Conservation (phyloP, 2,888 invertebrate species). For the Ectobius pallidus region DNA sequence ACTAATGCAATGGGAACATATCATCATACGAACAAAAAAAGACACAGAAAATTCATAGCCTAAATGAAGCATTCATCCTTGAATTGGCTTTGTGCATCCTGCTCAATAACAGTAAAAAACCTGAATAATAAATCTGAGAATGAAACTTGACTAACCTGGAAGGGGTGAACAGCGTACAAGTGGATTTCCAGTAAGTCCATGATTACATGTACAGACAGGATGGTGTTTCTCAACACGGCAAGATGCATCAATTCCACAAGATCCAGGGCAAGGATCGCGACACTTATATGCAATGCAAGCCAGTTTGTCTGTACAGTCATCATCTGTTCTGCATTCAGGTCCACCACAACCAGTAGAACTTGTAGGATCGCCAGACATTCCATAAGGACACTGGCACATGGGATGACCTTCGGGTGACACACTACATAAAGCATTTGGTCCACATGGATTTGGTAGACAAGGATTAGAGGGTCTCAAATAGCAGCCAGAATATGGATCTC, state of each 20-base stretch:
- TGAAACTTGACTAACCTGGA: conserved; percentile 52
- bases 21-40: too few species aligned
- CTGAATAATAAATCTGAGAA: too few species aligned
- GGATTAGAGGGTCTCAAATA: conserved; percentile 69
- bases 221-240: conserved; percentile 80
- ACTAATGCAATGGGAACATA: too few species aligned
- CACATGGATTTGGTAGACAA: conserved; percentile 82
- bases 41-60: too few species aligned
- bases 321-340: conserved; percentile 81
- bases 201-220: conserved; percentile 77
- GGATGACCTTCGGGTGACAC: conserved; percentile 68
- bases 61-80: too few species aligned
- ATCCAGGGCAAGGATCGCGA: conserved; percentile 80
- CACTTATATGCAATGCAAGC: conserved; percentile 84
- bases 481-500: conserved; percentile 83
- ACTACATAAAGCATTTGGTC: conserved; percentile 75
- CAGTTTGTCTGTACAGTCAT: conserved; percentile 73
- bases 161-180: conserved; percentile 71
- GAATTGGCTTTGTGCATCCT: too few species aligned
- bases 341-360: conserved; percentile 72
- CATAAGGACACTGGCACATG: conserved; percentile 74
- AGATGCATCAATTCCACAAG: conserved; percentile 75
- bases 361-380: conserved; percentile 78
- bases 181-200: conserved; percentile 78
- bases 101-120: too few species aligned